Evolutionary conservation across 2,113 vertebrate genomes (phyloP).

Genomic region (Pomatostomus ruficeps): DNA sequence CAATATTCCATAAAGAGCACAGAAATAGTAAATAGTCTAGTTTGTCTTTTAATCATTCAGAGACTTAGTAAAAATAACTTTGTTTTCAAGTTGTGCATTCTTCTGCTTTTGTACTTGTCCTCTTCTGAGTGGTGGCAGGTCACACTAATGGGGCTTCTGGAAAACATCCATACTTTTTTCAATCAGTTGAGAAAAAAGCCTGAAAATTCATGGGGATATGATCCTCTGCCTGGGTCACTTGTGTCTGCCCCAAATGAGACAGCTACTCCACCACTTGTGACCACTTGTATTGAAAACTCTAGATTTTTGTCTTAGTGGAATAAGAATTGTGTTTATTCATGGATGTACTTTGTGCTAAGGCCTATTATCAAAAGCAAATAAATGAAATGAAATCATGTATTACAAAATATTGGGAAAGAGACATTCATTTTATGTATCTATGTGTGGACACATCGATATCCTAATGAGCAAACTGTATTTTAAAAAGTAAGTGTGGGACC

Average conservation of each 20-base stretch:
- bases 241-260: background rate
- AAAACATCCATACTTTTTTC: background rate
- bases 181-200: background rate
- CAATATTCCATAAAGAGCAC: background rate
- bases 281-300: background rate
- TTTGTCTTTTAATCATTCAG: conserved; percentile 20
- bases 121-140: background rate
- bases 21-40: background rate
- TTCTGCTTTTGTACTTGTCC: background rate
- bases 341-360: background rate
- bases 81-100: background rate
- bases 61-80: conserved; percentile 1
- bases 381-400: background rate
- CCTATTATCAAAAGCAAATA: background rate
- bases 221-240: background rate
- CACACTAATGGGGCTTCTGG: conserved; percentile 24
- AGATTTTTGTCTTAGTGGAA: background rate
- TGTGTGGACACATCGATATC: background rate
- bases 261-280: background rate
- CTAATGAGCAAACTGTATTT: background rate
- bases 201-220: background rate
- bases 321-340: background rate
- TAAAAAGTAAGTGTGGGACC: background rate
- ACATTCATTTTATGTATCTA: background rate
- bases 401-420: background rate